Conservation (phyloP, 2,888 invertebrate species). For the Choreutis nemorana region DNA sequence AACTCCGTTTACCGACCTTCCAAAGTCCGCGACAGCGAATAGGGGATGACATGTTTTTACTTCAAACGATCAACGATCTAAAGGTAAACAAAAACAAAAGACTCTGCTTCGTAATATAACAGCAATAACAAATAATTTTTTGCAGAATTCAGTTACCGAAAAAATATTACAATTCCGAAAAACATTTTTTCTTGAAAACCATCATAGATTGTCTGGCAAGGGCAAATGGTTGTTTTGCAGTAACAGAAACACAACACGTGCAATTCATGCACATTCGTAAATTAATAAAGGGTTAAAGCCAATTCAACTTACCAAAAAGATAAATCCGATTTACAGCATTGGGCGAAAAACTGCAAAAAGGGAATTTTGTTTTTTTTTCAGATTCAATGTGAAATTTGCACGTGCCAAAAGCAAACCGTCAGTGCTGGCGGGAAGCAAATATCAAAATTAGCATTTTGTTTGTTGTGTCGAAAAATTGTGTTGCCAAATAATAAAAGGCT, state of each 20-base stretch:
- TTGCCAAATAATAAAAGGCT: too few relatives aligned
- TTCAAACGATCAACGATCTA: constrained; percentile 48
- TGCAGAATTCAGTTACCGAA: too few relatives aligned
- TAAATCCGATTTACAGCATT: constrained; percentile 50
- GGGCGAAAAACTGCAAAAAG: constrained; percentile 34
- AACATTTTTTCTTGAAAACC: too few relatives aligned
- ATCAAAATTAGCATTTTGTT: constrained; percentile 47
- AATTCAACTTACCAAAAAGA: constrained; percentile 52
- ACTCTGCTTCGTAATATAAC: constrained; percentile 33
- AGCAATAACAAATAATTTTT: too few relatives aligned
- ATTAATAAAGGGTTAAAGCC: constrained; percentile 19
- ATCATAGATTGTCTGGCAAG: constrained; percentile 48
- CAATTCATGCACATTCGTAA: constrained; percentile 26
- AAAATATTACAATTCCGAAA: too few relatives aligned
- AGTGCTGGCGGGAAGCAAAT: constrained; percentile 57
- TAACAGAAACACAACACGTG: constrained; percentile 56
- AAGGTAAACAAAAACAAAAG: constrained; percentile 63
- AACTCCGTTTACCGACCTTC: constrained; percentile 55
- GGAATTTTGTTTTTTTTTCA: constrained; percentile 28
- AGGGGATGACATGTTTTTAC: constrained; percentile 52
- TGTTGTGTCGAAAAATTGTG: too few relatives aligned
- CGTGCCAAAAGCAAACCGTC: constrained; percentile 63
- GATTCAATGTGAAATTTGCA: constrained; percentile 47
- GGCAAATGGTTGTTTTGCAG: constrained; percentile 62
- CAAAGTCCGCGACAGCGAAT: constrained; percentile 56